Base-by-base conservation (phyloP, 2,113 vertebrate genomes). In the Pardalotus punctatus region DNA sequence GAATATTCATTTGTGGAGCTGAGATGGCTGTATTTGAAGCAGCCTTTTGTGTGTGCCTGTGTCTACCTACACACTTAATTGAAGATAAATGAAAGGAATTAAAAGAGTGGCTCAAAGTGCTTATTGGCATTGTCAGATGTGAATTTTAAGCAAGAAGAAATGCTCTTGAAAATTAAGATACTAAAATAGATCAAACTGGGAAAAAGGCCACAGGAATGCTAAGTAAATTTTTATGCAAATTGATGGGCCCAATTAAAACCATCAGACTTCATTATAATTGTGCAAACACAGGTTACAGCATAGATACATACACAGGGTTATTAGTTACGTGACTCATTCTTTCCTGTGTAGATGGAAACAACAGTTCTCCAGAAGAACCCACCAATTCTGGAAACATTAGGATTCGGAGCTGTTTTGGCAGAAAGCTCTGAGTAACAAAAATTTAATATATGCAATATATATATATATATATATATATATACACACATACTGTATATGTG, bases 151-250 rank as follows among this genome's bases (percentile, higher is more conserved):
- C n/a, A 88, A 77, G n/a, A 7, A 88, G 5, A 33, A 72, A 61
- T 65, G n/a, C 8, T 82, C 28, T 93, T 61, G 57, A 92, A 90
- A 90, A 90, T 88, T 80, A 88, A 65, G 54, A 58, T 29, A 61
- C 38, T 47, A 50, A 76, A 88, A 87, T 29, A 72, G 66, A 92
- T 57, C 50, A 90, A 62, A 83, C 18, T 62, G 10, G 4, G n/a
- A 7, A 73, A 88, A 85, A 62, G 43, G 22, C 11, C 31, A 87
- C 22, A 64, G 12, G 16, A 76, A 85, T 81, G 19, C 31, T 67
- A 64, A 43, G 20, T 12, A 82, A 64, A 85, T 45, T 69, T 93
- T 72, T 47, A 53, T 73, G 33, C 11, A 53, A 86, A 50, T 70
- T 13, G 12, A 48, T 82, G 69, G 16, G 7, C 3, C 33, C 2